Base-by-base conservation (phyloP, 2,888 invertebrate species). In the Netelia fuscicornis region DNA sequence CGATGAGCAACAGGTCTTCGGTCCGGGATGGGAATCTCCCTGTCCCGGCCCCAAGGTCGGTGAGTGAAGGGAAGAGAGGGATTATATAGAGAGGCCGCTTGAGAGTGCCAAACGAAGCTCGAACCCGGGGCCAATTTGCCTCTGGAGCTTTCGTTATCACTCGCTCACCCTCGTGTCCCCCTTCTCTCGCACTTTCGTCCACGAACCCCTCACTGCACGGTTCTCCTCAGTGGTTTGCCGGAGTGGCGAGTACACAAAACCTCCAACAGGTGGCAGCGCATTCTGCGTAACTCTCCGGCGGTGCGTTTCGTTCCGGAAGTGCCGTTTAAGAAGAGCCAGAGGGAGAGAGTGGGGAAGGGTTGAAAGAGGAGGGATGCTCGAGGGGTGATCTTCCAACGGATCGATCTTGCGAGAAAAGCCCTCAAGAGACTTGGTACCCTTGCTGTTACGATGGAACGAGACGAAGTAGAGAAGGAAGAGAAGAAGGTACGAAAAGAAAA, bases 1-100 rank as follows among this genome's bases (percentile, higher is more conserved):
- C 76, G 42, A 23, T 48, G 81, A 83, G 85, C 88, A 88, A 88
- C 88, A 88, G 88, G 88, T 88, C 81, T 81, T 77, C 76, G 82
- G 78, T 86, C 86, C 79, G 80, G 82, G 78, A 83, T 62, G 86
- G 81, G 81, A 83, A 77, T 84, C 83, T 84, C 68, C 81, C 81
- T 83, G 58, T 74, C 74, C 76, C 62, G 64, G 67, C 75, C 20
- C 65, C 62, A 20, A 20, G 42, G 78, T 52, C 42, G 60, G 75
- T 37, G 37, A 37, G 37, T 37, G 37, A 37, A 64, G 70, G 44
- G 75, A 56, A 62, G 58, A 62, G 65, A 82, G 78, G 82, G 82
- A 85, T 85, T 85, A 85, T 83, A 76, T 83, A 76, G 81, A 37
- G 71, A 72, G 80, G 37, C 64, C 64, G 68, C 44, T 30, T 56